These are phyloP conservation scores for Panagrolaimus sp. DNA, from an alignment of 1,140 invertebrate species.

Conservation along the genomic window DNA sequence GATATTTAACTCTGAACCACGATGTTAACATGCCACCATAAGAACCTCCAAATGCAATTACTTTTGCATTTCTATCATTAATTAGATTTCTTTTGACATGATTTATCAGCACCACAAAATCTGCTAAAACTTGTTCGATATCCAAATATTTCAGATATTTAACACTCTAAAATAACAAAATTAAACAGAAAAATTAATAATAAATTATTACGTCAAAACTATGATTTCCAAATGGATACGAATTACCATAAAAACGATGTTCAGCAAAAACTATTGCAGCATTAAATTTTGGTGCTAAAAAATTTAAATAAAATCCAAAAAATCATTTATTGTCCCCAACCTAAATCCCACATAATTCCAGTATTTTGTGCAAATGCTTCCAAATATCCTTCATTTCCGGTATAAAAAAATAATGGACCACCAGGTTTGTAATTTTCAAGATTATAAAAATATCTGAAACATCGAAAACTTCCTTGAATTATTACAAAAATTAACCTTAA, in stretches of 20 bases:
- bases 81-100: conserved; percentile 62
- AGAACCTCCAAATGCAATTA: conserved; percentile 76
- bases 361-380: conserved; percentile 82
- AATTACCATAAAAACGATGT: conserved; percentile 86
- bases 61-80: conserved; percentile 57
- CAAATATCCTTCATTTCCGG: conserved; percentile 90
- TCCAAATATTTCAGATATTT: conserved; percentile 39
- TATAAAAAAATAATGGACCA: conserved; percentile 69
- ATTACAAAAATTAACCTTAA: conserved; percentile 29
- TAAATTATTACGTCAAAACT: conserved; percentile 75
- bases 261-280: conserved; percentile 85
- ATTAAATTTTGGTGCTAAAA: conserved; percentile 71
- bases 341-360: conserved; percentile 18
- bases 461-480: neutral
- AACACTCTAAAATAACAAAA: too few relatives aligned
- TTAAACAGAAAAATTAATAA: too few relatives aligned
- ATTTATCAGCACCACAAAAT: conserved; percentile 79
- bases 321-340: too few relatives aligned
- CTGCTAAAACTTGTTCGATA: conserved; percentile 67
- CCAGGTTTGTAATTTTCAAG: conserved; percentile 54
- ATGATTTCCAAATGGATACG: conserved; percentile 76
- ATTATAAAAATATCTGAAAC: conserved; percentile 17
- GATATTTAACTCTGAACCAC: conserved; percentile 91
- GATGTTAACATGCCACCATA: conserved; percentile 81
- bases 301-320: too few relatives aligned